Base-by-base conservation (phyloP, 2,113 vertebrate genomes). In the Mobula hypostoma region DNA sequence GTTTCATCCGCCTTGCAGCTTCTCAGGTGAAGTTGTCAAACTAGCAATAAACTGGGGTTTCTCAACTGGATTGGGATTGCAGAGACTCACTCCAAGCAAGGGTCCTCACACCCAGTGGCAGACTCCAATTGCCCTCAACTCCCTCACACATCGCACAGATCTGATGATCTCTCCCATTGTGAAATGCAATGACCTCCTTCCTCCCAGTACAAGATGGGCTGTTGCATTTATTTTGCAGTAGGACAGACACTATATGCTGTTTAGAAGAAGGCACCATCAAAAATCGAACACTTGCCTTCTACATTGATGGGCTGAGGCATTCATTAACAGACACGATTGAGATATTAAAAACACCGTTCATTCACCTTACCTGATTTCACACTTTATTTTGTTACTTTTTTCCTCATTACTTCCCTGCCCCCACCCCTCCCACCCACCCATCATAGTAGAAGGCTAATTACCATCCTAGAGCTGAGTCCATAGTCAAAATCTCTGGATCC, bases 281-380 rank as follows among this genome's bases (percentile, higher is more conserved):
- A 32, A 66, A 66, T 66, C 85, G 68, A 63, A 7, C 61, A 66
- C 61, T 11, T 66, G 85, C 29, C 14, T 68, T 88, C 61, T 15
- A 66, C 2, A 29, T n/a, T 66, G 85, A 68, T 66, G 61, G 85
- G 11, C n/a, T 90, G 61, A 36, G 85, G 61, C 14, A 21, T 83
- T 6, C 19, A 5, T 21, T 32, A 90, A 90, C 61, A n/a, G 19
- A 61, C 85, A 90, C 66, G 85, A 90, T 90, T 63, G 63, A 90
- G 14, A n/a, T 74, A 56, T 76, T 74, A 93, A 93, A 88, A 93
- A 93, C 91, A 93, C 68, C n/a, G 15, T 93, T 93, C 91, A 93
- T 56, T 93, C 68, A 74, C 91, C 36, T 74, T 93, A 74, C 63
- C 63, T 92, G 72, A 72, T 74, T 93, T 56, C 68, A 48, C 32